Conservation (phyloP, 2,797 vertebrate genomes). For the Pogoniulus pusillus region DNA sequence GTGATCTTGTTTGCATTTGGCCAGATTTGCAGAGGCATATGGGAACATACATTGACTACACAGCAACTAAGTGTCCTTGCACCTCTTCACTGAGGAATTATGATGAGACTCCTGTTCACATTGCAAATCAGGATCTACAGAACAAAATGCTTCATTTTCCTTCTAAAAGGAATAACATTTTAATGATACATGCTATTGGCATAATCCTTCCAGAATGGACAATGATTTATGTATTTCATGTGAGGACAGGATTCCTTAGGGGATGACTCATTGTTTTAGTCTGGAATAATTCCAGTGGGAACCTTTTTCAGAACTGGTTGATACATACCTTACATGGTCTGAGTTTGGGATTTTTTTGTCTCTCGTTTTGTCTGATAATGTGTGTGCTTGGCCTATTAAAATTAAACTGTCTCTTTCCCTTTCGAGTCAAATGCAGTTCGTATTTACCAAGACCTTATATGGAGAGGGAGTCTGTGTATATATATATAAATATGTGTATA, state of each 20-base stretch:
- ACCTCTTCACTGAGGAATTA: background rate
- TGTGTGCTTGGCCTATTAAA: constrained; percentile 65
- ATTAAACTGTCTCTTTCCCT: constrained; percentile 59
- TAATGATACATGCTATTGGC: constrained; percentile 73
- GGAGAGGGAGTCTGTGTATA: background rate
- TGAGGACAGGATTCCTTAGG: constrained; percentile 76
- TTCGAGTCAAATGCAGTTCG: constrained; percentile 32
- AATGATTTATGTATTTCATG: constrained; percentile 79
- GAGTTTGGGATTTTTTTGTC: constrained; percentile 20
- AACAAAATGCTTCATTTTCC: constrained; percentile 54
- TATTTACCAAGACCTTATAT: constrained; percentile 69
- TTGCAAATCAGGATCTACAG: background rate
- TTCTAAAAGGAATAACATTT: constrained; percentile 75
- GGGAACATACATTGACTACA: background rate
- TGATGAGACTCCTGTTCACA: background rate
- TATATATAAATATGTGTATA: background rate
- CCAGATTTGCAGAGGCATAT: background rate
- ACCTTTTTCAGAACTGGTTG: constrained; percentile 70
- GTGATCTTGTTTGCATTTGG: background rate
- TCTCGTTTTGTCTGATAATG: constrained; percentile 48
- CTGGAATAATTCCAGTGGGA: constrained; percentile 78
- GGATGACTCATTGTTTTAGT: constrained; percentile 74
- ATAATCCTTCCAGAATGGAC: constrained; percentile 73
- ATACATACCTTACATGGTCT: constrained; percentile 79
- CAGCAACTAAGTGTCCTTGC: constrained; percentile 37